Evolutionary conservation across 2,113 vertebrate genomes (phyloP).

Genomic region (Brachyhypopomus gauderio): DNA sequence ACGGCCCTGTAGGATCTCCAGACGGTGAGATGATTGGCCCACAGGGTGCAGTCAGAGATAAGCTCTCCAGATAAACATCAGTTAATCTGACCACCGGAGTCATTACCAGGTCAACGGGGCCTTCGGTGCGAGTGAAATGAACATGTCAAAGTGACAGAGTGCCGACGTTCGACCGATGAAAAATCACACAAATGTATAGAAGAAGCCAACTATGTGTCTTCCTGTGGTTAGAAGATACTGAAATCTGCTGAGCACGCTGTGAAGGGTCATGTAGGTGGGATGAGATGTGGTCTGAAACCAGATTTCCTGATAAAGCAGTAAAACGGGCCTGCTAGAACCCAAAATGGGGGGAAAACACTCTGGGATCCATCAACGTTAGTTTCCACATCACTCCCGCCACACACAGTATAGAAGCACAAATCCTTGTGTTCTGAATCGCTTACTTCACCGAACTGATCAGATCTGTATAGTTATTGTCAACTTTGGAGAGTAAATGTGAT

Average conservation of each 20-base stretch:
- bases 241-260: neutral
- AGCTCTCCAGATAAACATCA: slow-evolving; percentile 13
- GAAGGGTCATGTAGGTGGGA: neutral
- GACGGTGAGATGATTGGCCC: neutral
- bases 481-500: neutral
- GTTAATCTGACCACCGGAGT: slow-evolving; percentile 14
- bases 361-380: slow-evolving; percentile 10
- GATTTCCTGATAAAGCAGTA: neutral
- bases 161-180: neutral
- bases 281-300: slow-evolving; percentile 1
- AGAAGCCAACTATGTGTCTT: neutral
- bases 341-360: neutral
- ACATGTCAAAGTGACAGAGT: slow-evolving; percentile 13
- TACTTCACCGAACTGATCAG: neutral
- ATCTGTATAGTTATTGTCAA: neutral
- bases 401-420: slow-evolving; percentile 1
- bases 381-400: neutral
- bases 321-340: neutral
- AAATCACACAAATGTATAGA: neutral
- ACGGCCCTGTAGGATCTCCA: neutral
- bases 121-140: neutral
- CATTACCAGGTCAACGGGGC: neutral
- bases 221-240: neutral
- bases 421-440: neutral
- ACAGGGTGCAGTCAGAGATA: neutral